phyloP scores from a whole-genome alignment of 2,888 invertebrate genomes.

The Rhagophthalmus giganteus region DNA sequence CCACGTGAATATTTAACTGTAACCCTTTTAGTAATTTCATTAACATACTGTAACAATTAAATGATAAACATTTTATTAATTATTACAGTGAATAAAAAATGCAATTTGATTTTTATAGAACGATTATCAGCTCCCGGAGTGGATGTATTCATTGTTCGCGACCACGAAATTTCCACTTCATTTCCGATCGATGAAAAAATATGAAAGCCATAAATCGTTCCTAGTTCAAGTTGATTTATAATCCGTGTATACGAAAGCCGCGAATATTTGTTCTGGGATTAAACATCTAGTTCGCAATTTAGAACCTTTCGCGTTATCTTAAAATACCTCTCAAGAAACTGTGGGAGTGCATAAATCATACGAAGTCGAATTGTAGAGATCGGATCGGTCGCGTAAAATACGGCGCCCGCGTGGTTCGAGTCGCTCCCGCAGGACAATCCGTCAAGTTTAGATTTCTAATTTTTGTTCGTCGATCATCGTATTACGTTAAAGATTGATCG shows the following conservation, averaged over 20 bases:
- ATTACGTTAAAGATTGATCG: slow-evolving; percentile 14
- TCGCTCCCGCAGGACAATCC: slow-evolving; percentile 22
- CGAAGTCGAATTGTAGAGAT: slow-evolving; percentile 28
- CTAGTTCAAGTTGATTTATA: background rate
- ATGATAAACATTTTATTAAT: too few species aligned
- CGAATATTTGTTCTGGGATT: background rate
- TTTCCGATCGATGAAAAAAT: too few species aligned
- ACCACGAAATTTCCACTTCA: too few species aligned
- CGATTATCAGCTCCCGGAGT: too few species aligned
- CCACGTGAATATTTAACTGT: too few species aligned
- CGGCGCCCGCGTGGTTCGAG: slow-evolving; percentile 23
- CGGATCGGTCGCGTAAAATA: slow-evolving; percentile 27
- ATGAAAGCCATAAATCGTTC: too few species aligned
- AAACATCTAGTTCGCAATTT: slow-evolving; percentile 13
- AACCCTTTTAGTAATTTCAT: too few species aligned
- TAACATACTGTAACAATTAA: too few species aligned
- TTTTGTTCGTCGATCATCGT: slow-evolving; percentile 18
- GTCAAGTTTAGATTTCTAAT: slow-evolving; percentile 27
- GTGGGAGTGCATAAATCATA: slow-evolving; percentile 29
- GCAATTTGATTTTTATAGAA: too few species aligned
- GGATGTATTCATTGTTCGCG: too few species aligned
- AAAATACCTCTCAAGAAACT: slow-evolving; percentile 23
- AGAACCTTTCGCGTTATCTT: slow-evolving; percentile 13
- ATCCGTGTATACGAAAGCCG: background rate
- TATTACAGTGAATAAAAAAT: too few species aligned